Evolutionary conservation across 2,888 invertebrate species (phyloP).

Genomic region (Heliconius charithonia): DNA sequence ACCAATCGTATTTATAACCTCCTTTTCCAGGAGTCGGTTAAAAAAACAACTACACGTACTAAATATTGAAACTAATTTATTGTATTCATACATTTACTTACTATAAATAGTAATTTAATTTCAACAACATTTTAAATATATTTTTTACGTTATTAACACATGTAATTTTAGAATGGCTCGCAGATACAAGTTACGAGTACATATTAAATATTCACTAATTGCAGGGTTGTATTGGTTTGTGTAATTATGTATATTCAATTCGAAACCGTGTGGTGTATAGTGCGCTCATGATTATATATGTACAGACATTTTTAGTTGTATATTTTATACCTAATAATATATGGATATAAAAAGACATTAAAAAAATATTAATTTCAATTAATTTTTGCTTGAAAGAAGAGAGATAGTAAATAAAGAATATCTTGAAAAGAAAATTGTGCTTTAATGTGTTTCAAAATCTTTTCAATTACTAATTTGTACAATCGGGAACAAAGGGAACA

Average conservation of each 20-base stretch:
- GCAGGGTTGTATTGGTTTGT: constrained; percentile 7
- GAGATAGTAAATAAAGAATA: background rate
- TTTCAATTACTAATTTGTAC: no score
- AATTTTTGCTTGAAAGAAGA: background rate
- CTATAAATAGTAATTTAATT: background rate
- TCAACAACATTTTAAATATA: background rate
- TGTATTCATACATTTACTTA: background rate
- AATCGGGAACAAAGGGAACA: no score
- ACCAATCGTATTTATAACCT: no score
- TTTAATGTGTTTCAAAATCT: no score
- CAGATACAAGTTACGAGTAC: background rate
- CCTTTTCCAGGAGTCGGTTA: no score
- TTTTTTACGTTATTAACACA: background rate
- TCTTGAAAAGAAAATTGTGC: background rate
- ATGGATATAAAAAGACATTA: background rate
- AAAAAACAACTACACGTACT: no score
- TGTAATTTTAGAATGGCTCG: background rate
- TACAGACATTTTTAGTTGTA: background rate
- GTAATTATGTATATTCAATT: constrained; percentile 9
- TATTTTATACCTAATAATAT: background rate
- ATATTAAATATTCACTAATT: constrained; percentile 13
- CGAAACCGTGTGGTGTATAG: background rate
- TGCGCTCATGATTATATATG: background rate
- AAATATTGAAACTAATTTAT: background rate
- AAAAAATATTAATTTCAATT: background rate